These are phyloP conservation scores for Gavialis gangeticus DNA, from an alignment of 2,113 vertebrate genomes.

Conservation along the genomic window DNA sequence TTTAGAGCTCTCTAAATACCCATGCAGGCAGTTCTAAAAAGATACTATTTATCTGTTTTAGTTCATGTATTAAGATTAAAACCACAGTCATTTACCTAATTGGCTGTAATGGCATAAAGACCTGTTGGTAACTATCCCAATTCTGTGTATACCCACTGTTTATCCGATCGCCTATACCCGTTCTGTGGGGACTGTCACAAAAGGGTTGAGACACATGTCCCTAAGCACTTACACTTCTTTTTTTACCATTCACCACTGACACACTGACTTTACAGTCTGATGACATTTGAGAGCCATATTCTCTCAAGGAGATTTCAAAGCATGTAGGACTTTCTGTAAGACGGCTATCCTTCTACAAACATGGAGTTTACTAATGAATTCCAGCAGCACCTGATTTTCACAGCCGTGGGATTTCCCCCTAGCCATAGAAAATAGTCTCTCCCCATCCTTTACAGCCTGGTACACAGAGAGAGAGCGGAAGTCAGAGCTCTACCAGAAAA, in stretches of 20 bases:
- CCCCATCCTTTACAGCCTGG: too few species aligned
- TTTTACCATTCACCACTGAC: not conserved
- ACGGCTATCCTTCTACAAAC: not conserved
- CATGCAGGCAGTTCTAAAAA: constrained; percentile 14
- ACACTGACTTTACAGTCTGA: not conserved
- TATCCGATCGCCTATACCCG: not conserved
- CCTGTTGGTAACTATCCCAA: not conserved
- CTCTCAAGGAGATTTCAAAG: not conserved
- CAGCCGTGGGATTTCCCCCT: not conserved
- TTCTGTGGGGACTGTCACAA: not conserved
- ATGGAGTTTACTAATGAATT: not conserved
- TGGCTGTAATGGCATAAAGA: not conserved
- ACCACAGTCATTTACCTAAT: not conserved
- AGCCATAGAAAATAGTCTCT: not conserved
- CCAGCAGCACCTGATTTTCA: not conserved
- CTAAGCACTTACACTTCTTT: not conserved
- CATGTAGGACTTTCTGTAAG: not conserved
- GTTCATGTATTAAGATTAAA: not conserved
- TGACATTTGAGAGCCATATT: not conserved
- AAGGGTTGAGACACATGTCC: not conserved
- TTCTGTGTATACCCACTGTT: not conserved
- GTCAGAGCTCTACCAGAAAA: not conserved
- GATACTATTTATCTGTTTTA: constrained; percentile 4
- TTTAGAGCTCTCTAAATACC: not conserved
- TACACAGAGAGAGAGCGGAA: not conserved